phyloP scores from a whole-genome alignment of 1,140 invertebrate species.

The Caenorhabditis tropicalis region DNA sequence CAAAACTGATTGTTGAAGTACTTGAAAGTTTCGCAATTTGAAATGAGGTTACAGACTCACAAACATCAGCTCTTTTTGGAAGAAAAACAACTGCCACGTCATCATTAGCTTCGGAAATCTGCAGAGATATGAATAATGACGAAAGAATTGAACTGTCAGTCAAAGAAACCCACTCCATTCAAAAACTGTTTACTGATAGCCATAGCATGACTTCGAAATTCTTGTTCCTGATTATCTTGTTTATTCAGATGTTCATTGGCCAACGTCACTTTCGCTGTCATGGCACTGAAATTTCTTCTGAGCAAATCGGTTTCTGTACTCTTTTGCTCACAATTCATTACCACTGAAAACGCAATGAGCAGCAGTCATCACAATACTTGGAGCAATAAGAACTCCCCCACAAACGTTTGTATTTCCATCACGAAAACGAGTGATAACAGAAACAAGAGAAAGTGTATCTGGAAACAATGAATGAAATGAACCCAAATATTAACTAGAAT shows the following conservation, averaged over 20 bases:
- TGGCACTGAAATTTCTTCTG: background rate
- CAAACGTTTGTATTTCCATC: background rate
- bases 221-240: background rate
- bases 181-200: background rate
- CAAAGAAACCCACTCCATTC: background rate
- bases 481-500: too few species aligned
- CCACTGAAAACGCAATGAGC: background rate
- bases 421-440: background rate
- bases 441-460: background rate
- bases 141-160: too few species aligned
- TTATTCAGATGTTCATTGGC: background rate
- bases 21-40: conserved; percentile 22
- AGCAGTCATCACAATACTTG: conserved; percentile 21
- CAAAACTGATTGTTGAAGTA: background rate
- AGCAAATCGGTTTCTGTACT: too few species aligned
- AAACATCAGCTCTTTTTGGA: background rate
- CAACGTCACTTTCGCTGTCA: background rate
- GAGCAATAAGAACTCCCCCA: conserved; percentile 4
- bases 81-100: background rate
- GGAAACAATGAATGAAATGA: background rate
- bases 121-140: too few species aligned
- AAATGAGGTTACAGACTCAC: background rate
- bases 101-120: conserved; percentile 20
- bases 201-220: conserved; percentile 20
- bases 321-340: background rate